Evolutionary conservation across 2,888 invertebrate genomes (phyloP), one percentile per base, ranked within the genome.

Genomic region (Ophion obscuratus): DNA sequence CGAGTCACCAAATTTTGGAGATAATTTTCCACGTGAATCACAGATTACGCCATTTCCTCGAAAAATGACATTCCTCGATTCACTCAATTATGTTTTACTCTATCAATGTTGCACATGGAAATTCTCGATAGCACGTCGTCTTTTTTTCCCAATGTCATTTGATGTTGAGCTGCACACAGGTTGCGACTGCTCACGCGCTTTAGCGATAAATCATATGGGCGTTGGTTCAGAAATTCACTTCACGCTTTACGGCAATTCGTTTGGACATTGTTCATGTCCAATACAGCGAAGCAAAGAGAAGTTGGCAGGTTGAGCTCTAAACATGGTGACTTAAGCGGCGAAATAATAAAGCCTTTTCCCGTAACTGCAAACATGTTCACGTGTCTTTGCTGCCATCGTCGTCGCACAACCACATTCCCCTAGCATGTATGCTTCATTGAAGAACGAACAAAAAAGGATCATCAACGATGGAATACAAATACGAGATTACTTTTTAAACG

Each of bases 191-290:
- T 36, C 36, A 36, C 36, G 31, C 17, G 47, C 31, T 67, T n/a
- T 10, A 73, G n/a, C 78, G 20, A 78, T 79, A 70, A 79, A 79
- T 83, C 78, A 78, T 44, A 61, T 67, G 20, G 77, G 36, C 67
- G 73, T 64, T 64, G 53, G 44, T 71, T 70, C 66, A 62, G 77
- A 77, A 57, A 77, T 77, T 82, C 82, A 27, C 47, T 73, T 67
- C 67, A 78, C 64, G 77, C 67, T 75, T 62, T 61, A 20, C 24
- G 71, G 68, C 66, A 53, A 78, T 83, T 78, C 78, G 73, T 59
- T 78, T 67, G 74, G 83, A 73, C 78, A 68, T 83, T 83, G 78
- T 83, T 78, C 74, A 78, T 74, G 83, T 78, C 24, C 73, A 70
- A 83, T 71, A 67, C 20, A 62, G 11, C 31, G 36, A 36, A 40